These are phyloP conservation scores for Phaenicophaeus curvirostris DNA, from an alignment of 2,797 vertebrate genomes.

Conservation along the genomic window DNA sequence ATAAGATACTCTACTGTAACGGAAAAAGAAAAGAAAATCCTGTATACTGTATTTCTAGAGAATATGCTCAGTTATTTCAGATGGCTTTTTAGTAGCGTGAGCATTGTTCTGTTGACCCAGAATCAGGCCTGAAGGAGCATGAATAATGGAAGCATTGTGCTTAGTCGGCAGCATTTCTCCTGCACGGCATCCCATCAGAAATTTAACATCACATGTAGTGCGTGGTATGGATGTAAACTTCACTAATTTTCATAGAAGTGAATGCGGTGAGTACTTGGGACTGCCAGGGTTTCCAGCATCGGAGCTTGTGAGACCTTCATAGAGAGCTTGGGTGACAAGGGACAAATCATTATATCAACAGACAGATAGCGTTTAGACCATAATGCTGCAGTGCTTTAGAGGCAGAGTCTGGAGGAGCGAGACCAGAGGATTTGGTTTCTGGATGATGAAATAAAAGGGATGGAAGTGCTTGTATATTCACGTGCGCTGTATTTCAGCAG, in stretches of 20 bases:
- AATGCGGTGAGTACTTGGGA: background rate
- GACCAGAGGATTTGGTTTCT: background rate
- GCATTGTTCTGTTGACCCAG: slow-evolving; percentile 58
- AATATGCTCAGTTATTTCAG: background rate
- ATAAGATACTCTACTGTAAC: background rate
- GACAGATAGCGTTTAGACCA: background rate
- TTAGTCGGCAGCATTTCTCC: background rate
- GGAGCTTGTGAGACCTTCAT: background rate
- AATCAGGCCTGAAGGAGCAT: slow-evolving; percentile 49
- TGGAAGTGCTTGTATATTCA: background rate
- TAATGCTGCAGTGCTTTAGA: background rate
- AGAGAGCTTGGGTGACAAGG: background rate
- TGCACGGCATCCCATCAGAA: slow-evolving; percentile 18
- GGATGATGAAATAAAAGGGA: background rate
- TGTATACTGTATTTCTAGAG: background rate
- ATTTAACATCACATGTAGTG: background rate
- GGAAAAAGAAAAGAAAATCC: background rate
- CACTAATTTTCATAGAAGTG: background rate
- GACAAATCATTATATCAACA: background rate
- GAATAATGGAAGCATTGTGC: slow-evolving; percentile 64
- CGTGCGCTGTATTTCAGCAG: background rate
- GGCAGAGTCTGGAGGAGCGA: background rate
- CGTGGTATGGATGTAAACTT: background rate
- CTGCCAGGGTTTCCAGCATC: background rate
- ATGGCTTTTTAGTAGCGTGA: background rate